Conservation (phyloP, 2,797 vertebrate species). For the Spea hammondii region DNA sequence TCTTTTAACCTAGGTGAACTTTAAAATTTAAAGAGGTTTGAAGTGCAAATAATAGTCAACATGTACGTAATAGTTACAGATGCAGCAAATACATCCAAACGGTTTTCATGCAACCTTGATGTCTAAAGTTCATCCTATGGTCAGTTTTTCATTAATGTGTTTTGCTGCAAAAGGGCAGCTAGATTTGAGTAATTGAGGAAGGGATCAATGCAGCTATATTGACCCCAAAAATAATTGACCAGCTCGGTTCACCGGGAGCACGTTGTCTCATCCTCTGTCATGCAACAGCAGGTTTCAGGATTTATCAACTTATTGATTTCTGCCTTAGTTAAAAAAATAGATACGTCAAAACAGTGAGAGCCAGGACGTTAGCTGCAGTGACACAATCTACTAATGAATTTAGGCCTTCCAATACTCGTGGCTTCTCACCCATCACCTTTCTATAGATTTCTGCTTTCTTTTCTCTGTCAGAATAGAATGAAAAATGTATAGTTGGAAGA, state of each 20-base stretch:
- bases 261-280: constrained; percentile 19
- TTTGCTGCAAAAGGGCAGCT: constrained; percentile 3
- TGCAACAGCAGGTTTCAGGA: constrained; percentile 19
- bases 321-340: constrained; percentile 26
- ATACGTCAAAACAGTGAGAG: constrained; percentile 14
- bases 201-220: constrained; percentile 21
- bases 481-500: too few relatives aligned
- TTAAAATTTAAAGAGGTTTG: too few relatives aligned
- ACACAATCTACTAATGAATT: constrained; percentile 14
- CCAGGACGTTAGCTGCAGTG: constrained; percentile 36
- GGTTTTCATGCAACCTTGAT: too few relatives aligned
- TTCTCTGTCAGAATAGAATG: not conserved
- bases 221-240: constrained; percentile 24
- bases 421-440: not conserved
- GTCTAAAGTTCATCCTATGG: too few relatives aligned
- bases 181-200: constrained; percentile 25
- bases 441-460: not conserved
- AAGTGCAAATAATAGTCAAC: too few relatives aligned
- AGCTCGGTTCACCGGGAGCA: constrained; percentile 11
- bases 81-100: too few relatives aligned
- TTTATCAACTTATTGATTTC: constrained; percentile 39
- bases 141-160: not conserved
- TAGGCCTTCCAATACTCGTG: not conserved
- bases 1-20: too few relatives aligned
- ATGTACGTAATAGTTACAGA: too few relatives aligned